Conservation (phyloP, 1,140 invertebrate genomes). For the Drosophila insularis region DNA sequence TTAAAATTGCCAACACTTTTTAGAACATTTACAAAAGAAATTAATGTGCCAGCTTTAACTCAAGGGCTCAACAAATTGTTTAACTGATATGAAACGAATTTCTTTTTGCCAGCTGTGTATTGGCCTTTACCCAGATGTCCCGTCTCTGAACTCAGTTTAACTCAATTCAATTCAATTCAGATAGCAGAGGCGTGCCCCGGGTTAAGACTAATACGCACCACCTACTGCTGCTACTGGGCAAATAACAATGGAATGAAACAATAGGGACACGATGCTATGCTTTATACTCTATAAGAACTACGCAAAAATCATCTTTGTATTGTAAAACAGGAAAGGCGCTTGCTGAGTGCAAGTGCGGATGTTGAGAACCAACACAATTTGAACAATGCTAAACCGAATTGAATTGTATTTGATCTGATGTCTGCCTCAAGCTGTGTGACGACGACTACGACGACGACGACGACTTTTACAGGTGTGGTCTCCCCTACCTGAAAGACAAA, state of each 20-base stretch:
- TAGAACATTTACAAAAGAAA: background rate
- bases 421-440: conserved; percentile 39
- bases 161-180: conserved; percentile 43
- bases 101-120: background rate
- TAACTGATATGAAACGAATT: background rate
- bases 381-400: conserved; percentile 56
- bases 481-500: background rate
- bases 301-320: conserved; percentile 38
- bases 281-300: conserved; percentile 28
- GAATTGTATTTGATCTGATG: conserved; percentile 50
- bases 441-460: conserved; percentile 12
- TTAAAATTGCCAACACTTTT: background rate
- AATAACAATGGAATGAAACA: conserved; percentile 23
- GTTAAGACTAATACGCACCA: conserved; percentile 43
- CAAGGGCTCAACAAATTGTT: background rate
- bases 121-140: conserved; percentile 28
- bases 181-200: conserved; percentile 45
- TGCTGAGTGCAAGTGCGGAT: conserved; percentile 29
- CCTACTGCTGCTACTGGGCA: conserved; percentile 49
- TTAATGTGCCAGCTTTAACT: background rate
- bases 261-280: conserved; percentile 13
- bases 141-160: background rate
- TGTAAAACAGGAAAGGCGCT: conserved; percentile 41
- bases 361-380: conserved; percentile 9
- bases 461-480: conserved; percentile 41